phyloP scores from a whole-genome alignment of 2,888 invertebrate genomes.

The Allolobophora icterica region DNA sequence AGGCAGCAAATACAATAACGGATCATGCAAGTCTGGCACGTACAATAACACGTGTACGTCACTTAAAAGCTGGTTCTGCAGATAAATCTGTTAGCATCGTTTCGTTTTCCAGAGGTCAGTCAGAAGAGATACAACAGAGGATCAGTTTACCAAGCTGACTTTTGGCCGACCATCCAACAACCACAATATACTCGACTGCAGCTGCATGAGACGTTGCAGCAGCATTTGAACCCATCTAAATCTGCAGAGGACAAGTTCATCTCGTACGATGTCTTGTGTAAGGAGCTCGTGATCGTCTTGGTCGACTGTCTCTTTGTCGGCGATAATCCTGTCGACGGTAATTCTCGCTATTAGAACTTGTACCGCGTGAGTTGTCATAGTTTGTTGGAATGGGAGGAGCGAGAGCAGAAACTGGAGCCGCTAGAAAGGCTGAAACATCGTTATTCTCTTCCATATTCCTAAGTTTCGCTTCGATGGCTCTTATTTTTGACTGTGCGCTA shows the following conservation, averaged over 20 bases:
- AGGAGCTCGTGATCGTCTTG: conserved; percentile 3
- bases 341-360: neutral
- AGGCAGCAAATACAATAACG: neutral
- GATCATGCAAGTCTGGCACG: neutral
- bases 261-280: neutral
- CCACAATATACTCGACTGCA: neutral
- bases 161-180: neutral
- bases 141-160: neutral
- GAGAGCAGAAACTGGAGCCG: neutral
- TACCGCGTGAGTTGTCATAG: neutral
- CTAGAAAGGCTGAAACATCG: conserved; percentile 12
- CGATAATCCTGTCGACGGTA: neutral
- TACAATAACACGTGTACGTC: neutral
- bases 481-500: neutral
- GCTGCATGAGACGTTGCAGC: neutral
- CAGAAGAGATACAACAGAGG: neutral
- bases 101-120: neutral
- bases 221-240: neutral
- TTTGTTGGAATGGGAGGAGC: neutral
- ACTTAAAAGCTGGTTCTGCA: neutral
- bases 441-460: neutral
- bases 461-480: conserved; percentile 22
- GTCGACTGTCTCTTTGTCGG: neutral
- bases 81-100: neutral
- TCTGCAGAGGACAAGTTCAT: neutral